Percentiles rank a stretch among this genome's conserved stretches.
Conservation (phyloP, 2,797 vertebrate species). For the Micropoecilia bifurca region DNA sequence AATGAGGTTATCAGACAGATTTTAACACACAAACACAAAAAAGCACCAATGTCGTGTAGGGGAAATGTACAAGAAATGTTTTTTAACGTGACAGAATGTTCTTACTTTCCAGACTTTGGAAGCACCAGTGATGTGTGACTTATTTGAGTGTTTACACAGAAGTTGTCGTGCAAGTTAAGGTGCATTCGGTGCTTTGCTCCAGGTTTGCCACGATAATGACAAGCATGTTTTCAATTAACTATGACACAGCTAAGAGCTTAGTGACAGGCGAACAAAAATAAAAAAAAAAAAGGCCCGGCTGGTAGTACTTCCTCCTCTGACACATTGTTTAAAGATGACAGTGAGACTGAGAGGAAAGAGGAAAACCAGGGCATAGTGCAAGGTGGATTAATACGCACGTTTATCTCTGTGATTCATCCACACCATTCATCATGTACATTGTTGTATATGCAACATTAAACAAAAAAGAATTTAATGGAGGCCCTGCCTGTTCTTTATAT, state of each 20-base stretch:
- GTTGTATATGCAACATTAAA: background rate
- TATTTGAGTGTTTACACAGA: background rate
- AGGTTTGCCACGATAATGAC: background rate
- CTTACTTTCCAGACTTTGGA: background rate
- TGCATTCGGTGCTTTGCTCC: background rate
- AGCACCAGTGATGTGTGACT: background rate
- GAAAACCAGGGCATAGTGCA: slow-evolving; percentile 34
- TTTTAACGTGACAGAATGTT: background rate
- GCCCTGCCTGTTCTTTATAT: background rate
- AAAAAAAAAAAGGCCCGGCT: slow-evolving; percentile 4
- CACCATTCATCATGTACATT: slow-evolving; percentile 3
- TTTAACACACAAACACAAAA: background rate
- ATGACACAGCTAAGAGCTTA: background rate
- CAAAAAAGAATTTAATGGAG: background rate
- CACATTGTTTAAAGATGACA: slow-evolving; percentile 43
- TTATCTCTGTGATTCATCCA: background rate
- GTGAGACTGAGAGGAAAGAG: background rate
- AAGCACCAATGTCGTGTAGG: background rate
- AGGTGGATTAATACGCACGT: background rate
- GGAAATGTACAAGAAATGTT: background rate
- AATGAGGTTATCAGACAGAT: background rate
- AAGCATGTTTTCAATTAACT: slow-evolving; percentile 2
- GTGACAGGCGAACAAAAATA: slow-evolving; percentile 7
- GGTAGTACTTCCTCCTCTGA: slow-evolving; percentile 44
- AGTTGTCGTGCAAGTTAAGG: background rate